Conservation (phyloP, 2,888 invertebrate species). For the Hyposoter dolosus region DNA sequence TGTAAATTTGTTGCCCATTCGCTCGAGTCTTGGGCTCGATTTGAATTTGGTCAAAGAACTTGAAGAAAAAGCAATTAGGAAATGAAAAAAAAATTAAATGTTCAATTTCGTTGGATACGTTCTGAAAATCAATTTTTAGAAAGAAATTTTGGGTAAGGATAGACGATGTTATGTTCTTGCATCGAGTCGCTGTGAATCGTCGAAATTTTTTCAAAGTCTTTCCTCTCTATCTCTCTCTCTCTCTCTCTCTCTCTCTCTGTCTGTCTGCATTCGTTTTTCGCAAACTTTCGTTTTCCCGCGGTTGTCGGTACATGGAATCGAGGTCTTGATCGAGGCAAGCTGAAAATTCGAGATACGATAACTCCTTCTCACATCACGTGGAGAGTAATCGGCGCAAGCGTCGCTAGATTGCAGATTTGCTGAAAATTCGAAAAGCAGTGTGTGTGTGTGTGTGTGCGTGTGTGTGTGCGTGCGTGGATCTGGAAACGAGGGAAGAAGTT, state of each 20-base stretch:
- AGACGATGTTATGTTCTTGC: constrained; percentile 74
- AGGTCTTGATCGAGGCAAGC: background rate
- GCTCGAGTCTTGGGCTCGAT: constrained; percentile 2
- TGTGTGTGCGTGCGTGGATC: background rate
- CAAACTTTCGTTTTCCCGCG: constrained; percentile 38
- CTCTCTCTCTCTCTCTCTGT: constrained; percentile 42
- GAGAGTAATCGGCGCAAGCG: background rate
- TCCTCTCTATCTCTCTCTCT: constrained; percentile 36
- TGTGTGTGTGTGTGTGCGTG: background rate
- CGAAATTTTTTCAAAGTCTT: constrained; percentile 51
- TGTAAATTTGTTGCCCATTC: constrained; percentile 52
- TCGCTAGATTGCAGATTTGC: constrained; percentile 7
- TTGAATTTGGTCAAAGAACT: constrained; percentile 12
- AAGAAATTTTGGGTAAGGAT: constrained; percentile 31
- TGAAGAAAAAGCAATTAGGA: background rate
- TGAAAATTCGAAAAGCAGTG: background rate
- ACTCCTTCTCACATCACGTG: background rate
- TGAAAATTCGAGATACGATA: constrained; percentile 14
- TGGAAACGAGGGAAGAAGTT: background rate
- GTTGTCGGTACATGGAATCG: constrained; percentile 10
- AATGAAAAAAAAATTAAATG: background rate
- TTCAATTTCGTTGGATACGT: constrained; percentile 42
- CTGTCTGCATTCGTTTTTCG: constrained; percentile 28
- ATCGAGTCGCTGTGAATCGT: constrained; percentile 63
- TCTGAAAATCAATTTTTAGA: constrained; percentile 3